A percentile compares a stretch with the other conserved stretches of the same genome.
Evolutionary conservation across 2,888 invertebrate genomes (phyloP).

Genomic region (Athalia circularis): DNA sequence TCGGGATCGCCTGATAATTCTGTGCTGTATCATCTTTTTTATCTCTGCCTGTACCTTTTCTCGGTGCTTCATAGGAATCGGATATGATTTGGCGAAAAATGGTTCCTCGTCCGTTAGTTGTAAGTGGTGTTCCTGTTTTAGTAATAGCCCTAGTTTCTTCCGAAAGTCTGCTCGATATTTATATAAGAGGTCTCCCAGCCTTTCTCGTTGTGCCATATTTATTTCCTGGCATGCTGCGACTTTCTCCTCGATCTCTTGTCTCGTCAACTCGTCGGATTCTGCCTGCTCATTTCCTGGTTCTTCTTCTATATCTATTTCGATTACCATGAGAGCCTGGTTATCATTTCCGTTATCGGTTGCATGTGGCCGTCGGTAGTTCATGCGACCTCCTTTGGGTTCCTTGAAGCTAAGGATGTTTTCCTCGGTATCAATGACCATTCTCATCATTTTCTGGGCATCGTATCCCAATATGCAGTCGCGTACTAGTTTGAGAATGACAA

Average conservation of each 20-base stretch:
- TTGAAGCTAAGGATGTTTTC: not conserved
- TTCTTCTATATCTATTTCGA: slow-evolving; percentile 9
- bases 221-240: not conserved
- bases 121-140: not conserved
- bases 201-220: not conserved
- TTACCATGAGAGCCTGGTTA: too few species aligned
- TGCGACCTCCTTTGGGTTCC: too few species aligned
- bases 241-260: not conserved
- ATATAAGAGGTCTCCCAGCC: not conserved
- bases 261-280: not conserved
- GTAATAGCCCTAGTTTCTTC: not conserved
- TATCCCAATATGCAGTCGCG: not conserved
- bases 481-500: not conserved
- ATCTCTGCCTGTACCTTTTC: slow-evolving; percentile 29
- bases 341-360: too few species aligned
- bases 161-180: not conserved
- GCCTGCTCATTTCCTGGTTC: not conserved
- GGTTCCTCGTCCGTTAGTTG: not conserved
- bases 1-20: slow-evolving; percentile 36
- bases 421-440: slow-evolving; percentile 1
- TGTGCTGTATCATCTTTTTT: slow-evolving; percentile 29
- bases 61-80: slow-evolving; percentile 20
- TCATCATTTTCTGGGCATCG: not conserved
- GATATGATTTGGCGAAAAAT: slow-evolving; percentile 28
- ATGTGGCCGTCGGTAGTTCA: not conserved